phyloP scores from a whole-genome alignment of 2,888 invertebrate genomes.

The Diplazon laetatorius region DNA sequence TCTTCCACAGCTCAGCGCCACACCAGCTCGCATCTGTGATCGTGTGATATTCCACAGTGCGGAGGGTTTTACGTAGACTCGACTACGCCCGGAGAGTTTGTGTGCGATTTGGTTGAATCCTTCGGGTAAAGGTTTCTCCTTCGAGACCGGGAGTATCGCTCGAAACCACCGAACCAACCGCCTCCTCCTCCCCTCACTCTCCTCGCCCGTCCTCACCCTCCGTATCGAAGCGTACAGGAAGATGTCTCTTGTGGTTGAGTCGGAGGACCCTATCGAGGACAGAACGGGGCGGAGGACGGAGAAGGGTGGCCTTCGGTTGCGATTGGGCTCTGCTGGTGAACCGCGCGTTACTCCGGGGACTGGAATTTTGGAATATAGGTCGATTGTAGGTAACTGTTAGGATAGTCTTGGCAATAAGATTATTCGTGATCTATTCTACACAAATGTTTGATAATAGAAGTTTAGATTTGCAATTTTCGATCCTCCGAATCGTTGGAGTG shows the following conservation, averaged over 20 bases:
- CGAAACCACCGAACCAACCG: background rate
- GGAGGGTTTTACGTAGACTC: constrained; percentile 22
- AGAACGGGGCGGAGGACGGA: background rate
- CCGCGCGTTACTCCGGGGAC: background rate
- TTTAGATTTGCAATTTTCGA: no score
- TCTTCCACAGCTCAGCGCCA: constrained; percentile 27
- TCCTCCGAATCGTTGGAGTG: no score
- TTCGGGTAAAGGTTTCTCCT: constrained; percentile 36
- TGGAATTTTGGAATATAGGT: background rate
- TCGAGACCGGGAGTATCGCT: constrained; percentile 26
- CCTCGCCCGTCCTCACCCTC: no score
- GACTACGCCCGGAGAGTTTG: constrained; percentile 9
- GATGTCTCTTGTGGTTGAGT: constrained; percentile 2
- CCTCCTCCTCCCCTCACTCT: no score
- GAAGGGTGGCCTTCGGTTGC: background rate
- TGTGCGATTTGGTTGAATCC: constrained; percentile 45
- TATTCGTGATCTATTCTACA: no score
- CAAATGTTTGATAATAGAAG: no score
- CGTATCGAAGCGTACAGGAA: background rate
- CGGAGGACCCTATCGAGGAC: background rate
- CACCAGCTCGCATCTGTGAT: constrained; percentile 33
- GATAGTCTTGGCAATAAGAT: no score
- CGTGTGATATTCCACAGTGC: constrained; percentile 32
- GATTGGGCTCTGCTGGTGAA: constrained; percentile 1
- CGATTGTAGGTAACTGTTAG: background rate